These are phyloP conservation scores for Spinibarbus caldwelli DNA, from an alignment of 2,797 vertebrate species.

Conservation along the genomic window DNA sequence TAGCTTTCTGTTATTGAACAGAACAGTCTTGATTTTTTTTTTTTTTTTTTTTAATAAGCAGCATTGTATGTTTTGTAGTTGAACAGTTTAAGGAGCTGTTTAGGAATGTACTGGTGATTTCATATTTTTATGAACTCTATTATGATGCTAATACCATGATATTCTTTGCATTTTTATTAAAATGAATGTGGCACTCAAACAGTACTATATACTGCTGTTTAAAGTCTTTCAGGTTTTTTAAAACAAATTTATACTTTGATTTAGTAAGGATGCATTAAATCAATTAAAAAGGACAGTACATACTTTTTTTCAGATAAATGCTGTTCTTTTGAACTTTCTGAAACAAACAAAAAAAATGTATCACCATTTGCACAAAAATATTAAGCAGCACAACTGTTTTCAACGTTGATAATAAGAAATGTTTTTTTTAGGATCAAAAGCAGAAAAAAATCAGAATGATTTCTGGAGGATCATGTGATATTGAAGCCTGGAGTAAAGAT, in stretches of 20 bases:
- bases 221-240: no score
- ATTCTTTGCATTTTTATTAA: not conserved
- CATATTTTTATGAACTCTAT: not conserved
- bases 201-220: not conserved
- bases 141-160: not conserved
- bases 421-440: not conserved
- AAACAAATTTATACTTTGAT: no score
- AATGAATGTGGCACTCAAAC: not conserved
- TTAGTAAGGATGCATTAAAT: not conserved
- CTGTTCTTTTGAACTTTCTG: not conserved
- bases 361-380: no score
- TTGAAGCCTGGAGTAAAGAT: not conserved
- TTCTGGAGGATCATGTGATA: not conserved
- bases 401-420: not conserved
- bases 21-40: not conserved
- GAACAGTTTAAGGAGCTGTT: not conserved
- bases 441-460: not conserved
- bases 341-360: not conserved
- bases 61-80: not conserved
- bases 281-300: not conserved
- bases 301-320: not conserved
- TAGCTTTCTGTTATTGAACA: not conserved
- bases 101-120: not conserved
- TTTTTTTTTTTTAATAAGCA: not conserved
- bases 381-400: not conserved